These are phyloP conservation scores for Apostichopus parvimensis DNA, from an alignment of 35 echinoderm and acorn worm genomes.

Conservation along the genomic window DNA sequence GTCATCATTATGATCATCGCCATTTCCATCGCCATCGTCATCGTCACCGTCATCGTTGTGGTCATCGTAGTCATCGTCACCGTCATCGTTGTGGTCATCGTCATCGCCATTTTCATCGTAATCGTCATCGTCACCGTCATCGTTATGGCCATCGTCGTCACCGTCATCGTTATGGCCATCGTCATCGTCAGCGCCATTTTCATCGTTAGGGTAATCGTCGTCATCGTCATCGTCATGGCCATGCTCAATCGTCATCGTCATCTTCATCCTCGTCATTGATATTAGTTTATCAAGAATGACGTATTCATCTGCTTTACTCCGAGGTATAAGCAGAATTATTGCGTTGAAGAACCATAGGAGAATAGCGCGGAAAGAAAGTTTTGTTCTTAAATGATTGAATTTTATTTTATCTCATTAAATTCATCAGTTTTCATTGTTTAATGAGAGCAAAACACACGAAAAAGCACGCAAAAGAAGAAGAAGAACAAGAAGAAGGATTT, in stretches of 20 bases:
- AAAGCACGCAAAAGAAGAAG: no score
- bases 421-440: no score
- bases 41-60: not conserved
- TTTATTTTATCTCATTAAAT: no score
- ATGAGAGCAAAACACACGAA: no score
- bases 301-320: no score
- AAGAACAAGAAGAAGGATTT: not conserved
- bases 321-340: no score
- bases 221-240: not conserved
- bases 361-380: no score
- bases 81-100: not conserved
- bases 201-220: not conserved
- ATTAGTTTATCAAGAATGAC: no score
- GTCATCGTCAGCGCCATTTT: not conserved
- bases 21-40: no score
- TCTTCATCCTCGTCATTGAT: not conserved
- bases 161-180: no score
- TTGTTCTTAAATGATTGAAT: no score
- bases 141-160: not conserved
- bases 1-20: not conserved
- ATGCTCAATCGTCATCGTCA: not conserved
- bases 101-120: not conserved
- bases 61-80: not conserved
- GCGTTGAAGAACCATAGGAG: no score
- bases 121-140: not conserved